Evolutionary conservation across 1,140 invertebrate genomes (phyloP).

Genomic region (Cylas formicarius): DNA sequence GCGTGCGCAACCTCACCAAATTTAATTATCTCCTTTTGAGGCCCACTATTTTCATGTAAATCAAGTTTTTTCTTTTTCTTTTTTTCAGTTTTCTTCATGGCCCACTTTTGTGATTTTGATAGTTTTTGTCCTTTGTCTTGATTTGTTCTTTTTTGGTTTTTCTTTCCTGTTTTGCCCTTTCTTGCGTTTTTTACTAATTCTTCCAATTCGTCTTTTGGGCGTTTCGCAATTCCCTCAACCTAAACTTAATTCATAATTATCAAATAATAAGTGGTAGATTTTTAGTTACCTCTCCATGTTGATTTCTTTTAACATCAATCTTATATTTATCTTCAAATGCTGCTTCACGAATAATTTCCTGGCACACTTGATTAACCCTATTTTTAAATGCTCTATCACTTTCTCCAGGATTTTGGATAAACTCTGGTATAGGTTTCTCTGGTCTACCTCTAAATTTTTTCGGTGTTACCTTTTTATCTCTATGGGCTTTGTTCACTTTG

Average conservation of each 20-base stretch:
- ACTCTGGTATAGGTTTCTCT: conserved; percentile 45
- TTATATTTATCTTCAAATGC: conserved; percentile 49
- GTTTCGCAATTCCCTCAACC: conserved; percentile 42
- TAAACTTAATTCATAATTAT: conserved; percentile 16
- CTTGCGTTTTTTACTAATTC: conserved; percentile 35
- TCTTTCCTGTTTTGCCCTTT: conserved; percentile 40
- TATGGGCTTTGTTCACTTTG: conserved; percentile 33
- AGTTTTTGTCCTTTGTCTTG: conserved; percentile 31
- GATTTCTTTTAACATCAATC: conserved; percentile 47
- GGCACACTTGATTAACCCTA: conserved; percentile 44
- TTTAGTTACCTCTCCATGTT: conserved; percentile 40
- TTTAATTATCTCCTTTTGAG: conserved; percentile 48
- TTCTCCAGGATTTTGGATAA: conserved; percentile 46
- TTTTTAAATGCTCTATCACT: conserved; percentile 41
- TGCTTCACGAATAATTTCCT: conserved; percentile 45
- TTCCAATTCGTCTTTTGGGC: conserved; percentile 43
- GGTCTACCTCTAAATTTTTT: conserved; percentile 35
- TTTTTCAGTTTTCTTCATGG: conserved; percentile 43
- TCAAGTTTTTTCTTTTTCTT: conserved; percentile 38
- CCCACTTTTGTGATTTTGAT: conserved; percentile 46
- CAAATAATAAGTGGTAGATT: not conserved
- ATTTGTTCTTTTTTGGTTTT: conserved; percentile 42
- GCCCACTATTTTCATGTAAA: conserved; percentile 29
- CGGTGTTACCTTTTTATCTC: conserved; percentile 3
- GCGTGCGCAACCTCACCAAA: conserved; percentile 63